A percentile compares a stretch with the other conserved stretches of the same genome.
These are phyloP conservation scores for Epistrophe grossulariae DNA, from an alignment of 2,888 invertebrate species.

Conservation along the genomic window DNA sequence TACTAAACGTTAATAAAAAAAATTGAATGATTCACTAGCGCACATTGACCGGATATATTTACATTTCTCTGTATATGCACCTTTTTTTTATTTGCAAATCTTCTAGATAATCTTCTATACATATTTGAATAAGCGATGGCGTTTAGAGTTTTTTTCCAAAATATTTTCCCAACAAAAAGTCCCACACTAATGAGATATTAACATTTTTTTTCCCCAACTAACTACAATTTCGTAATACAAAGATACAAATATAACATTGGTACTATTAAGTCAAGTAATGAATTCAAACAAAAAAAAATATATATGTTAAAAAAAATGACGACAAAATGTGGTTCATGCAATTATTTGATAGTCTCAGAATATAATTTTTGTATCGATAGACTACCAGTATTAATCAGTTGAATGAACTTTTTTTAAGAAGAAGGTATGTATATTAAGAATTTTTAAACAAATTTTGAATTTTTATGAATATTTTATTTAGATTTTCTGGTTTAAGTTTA, in stretches of 20 bases:
- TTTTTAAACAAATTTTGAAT: too few species aligned
- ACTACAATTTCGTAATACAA: neutral
- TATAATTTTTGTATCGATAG: too few species aligned
- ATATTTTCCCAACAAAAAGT: constrained; percentile 51
- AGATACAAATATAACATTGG: neutral
- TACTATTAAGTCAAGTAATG: neutral
- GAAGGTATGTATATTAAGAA: too few species aligned
- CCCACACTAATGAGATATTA: constrained; percentile 52
- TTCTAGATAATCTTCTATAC: constrained; percentile 12
- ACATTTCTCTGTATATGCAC: constrained; percentile 34
- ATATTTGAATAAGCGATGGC: constrained; percentile 34
- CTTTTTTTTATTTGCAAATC: constrained; percentile 48
- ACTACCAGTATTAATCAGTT: too few species aligned
- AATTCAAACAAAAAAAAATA: neutral
- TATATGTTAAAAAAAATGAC: too few species aligned
- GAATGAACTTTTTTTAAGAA: too few species aligned
- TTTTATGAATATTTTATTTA: too few species aligned
- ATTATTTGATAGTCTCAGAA: too few species aligned
- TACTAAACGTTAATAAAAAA: neutral
- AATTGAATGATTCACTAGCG: constrained; percentile 8
- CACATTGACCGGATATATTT: constrained; percentile 53
- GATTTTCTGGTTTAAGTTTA: too few species aligned
- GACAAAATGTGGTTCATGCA: too few species aligned
- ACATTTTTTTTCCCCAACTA: constrained; percentile 4
- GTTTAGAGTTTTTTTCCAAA: constrained; percentile 3